These are phyloP conservation scores for Gryllus longicercus DNA, from an alignment of 2,888 invertebrate genomes.

Conservation along the genomic window DNA sequence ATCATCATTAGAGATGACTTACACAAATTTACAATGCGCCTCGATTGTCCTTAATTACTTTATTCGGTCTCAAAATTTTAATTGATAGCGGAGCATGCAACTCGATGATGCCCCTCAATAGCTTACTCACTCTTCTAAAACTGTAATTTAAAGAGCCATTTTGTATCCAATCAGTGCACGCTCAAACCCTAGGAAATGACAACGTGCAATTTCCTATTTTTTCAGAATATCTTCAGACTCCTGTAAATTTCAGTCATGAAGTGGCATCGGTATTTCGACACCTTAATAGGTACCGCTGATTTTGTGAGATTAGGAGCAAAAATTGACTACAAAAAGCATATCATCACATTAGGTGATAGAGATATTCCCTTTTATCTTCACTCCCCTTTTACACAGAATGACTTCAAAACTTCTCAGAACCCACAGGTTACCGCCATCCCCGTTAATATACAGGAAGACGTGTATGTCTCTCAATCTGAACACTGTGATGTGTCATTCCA, in stretches of 20 bases:
- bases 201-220: slow-evolving; percentile 1
- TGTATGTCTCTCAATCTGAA: too few species aligned
- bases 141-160: neutral
- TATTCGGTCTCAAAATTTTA: neutral
- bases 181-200: neutral
- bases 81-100: neutral
- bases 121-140: neutral
- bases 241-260: neutral
- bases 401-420: neutral
- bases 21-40: too few species aligned
- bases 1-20: too few species aligned
- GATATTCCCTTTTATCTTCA: neutral
- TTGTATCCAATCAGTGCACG: neutral
- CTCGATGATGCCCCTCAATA: too few species aligned
- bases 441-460: too few species aligned
- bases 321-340: neutral
- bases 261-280: neutral
- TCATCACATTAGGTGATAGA: neutral
- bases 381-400: neutral
- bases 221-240: neutral
- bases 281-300: slow-evolving; percentile 2
- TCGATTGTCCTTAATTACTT: too few species aligned
- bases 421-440: too few species aligned
- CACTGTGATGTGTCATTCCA: too few species aligned
- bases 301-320: neutral